phyloP scores from a whole-genome alignment of 2,888 invertebrate genomes.

The Bellardia pandia region DNA sequence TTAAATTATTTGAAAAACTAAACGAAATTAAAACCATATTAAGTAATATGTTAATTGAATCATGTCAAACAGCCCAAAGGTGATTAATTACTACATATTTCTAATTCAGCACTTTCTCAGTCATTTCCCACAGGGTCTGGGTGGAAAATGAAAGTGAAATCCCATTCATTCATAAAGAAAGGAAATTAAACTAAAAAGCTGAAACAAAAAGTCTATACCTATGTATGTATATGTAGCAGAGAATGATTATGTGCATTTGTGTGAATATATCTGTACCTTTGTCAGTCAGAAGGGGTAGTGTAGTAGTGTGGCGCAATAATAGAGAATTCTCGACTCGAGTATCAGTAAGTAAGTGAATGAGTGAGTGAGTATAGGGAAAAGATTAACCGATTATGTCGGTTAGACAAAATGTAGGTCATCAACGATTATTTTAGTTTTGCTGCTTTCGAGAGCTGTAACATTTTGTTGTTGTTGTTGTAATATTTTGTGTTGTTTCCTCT shows the following conservation, averaged over 20 bases:
- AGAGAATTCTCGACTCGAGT: constrained; percentile 44
- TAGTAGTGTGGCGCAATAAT: constrained; percentile 2
- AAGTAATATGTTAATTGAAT: too few species aligned
- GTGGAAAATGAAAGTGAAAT: constrained; percentile 61
- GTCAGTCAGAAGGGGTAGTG: neutral
- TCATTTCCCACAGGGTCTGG: constrained; percentile 11
- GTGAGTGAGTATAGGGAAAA: constrained; percentile 47
- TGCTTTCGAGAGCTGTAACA: constrained; percentile 37
- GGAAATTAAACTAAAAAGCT: constrained; percentile 18
- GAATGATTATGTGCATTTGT: neutral
- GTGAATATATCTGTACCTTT: neutral
- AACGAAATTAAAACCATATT: too few species aligned
- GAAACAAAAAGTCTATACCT: constrained; percentile 1
- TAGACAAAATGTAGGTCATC: constrained; percentile 70
- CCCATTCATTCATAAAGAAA: constrained; percentile 40
- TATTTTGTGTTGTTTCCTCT: constrained; percentile 40
- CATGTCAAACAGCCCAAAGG: too few species aligned
- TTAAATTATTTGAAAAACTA: too few species aligned
- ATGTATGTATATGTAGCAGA: neutral
- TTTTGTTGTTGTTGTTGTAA: constrained; percentile 29
- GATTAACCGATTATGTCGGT: constrained; percentile 73
- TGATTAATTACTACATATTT: neutral
- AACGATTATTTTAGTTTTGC: constrained; percentile 63
- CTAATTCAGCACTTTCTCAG: neutral
- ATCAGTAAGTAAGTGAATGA: constrained; percentile 20